Evolutionary conservation across 1,140 invertebrate genomes (phyloP), one percentile per base, ranked within the genome.

Genomic region (Sogatella furcifera): DNA sequence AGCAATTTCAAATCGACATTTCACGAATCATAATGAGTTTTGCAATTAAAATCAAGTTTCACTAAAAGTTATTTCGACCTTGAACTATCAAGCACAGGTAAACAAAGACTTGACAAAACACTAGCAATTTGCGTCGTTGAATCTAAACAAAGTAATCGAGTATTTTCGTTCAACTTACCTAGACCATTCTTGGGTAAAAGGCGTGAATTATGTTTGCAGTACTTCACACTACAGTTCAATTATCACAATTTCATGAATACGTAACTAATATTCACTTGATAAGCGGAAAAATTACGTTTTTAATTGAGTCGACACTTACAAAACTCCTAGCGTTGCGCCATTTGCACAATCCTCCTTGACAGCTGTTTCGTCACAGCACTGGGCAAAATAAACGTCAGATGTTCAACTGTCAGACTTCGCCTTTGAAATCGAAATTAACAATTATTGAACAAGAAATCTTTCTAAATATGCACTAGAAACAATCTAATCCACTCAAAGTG

Each of bases 11-110:
- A 55, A 22, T 42, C n/a, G 14, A 24, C 19, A 14, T 22, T 31
- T 28, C 14, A 55, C 34, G 46, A 49, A 15, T 19, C 15, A 11
- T 38, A 3, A 38, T 38, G 34, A 38, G 9, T 38, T 38, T 38
- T 38, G 46, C 19, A 53, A 52, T 28, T 52, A 14, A 34, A 59
- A 59, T 52, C 6, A 58, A 58, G 46, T 58, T 42, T 11, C 28
- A 49, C 21, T 49, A n/a, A 49, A 49, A 49, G 21, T 49, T 19
- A 49, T 49, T 49, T 49, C 46, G 46, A 49, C 46, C 46, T 49
- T 49, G 46, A 49, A 49, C 46, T 49, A 49, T 49, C 21, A 49
- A 49, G 21, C 46, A 49, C 46, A 49, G 46, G 46, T 49, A 49
- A 49, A 49, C 46, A 49, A 49, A 49, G 46, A 17, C 46, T 22